These are phyloP conservation scores for Oscheius sp. DNA, from an alignment of 2,888 invertebrate species.

Conservation along the genomic window DNA sequence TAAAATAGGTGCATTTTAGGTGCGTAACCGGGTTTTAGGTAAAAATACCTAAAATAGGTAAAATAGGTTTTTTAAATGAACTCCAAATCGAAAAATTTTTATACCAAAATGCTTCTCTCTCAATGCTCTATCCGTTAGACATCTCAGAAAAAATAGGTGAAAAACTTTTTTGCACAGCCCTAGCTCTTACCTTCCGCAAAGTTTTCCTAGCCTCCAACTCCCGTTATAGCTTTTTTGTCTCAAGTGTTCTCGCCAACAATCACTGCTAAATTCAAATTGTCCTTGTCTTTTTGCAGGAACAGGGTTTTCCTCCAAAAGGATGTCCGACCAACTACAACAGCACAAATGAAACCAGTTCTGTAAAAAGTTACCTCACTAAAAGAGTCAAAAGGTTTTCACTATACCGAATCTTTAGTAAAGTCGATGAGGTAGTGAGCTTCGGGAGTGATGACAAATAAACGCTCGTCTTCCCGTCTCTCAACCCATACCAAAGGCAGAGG, in stretches of 20 bases:
- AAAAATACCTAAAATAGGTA: too few relatives aligned
- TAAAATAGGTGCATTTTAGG: too few relatives aligned
- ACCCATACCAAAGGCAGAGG: slow-evolving; percentile 30
- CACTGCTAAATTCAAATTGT: slow-evolving; percentile 16
- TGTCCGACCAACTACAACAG: slow-evolving; percentile 18
- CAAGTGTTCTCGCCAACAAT: slow-evolving; percentile 27
- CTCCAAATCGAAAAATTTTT: too few relatives aligned
- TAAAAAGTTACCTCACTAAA: background rate
- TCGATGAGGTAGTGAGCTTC: slow-evolving; percentile 19
- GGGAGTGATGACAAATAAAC: slow-evolving; percentile 12
- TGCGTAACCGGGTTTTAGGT: too few relatives aligned
- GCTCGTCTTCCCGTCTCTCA: slow-evolving; percentile 1
- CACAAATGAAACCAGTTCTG: slow-evolving; percentile 20
- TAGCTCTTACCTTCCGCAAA: slow-evolving; percentile 35
- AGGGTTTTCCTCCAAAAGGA: slow-evolving; percentile 25
- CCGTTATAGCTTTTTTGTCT: slow-evolving; percentile 25
- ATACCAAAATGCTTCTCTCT: too few relatives aligned
- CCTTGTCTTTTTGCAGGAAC: slow-evolving; percentile 26
- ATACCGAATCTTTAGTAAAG: slow-evolving; percentile 25
- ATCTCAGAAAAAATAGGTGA: too few relatives aligned
- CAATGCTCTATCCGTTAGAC: too few relatives aligned
- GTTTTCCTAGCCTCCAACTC: slow-evolving; percentile 24
- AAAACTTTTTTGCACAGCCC: too few relatives aligned
- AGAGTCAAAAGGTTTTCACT: background rate
- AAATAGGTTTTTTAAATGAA: too few relatives aligned